Percentiles rank a stretch among this genome's conserved stretches.
These are phyloP conservation scores for Teleopsis dalmanni DNA, from an alignment of 1,140 invertebrate genomes.

Conservation along the genomic window DNA sequence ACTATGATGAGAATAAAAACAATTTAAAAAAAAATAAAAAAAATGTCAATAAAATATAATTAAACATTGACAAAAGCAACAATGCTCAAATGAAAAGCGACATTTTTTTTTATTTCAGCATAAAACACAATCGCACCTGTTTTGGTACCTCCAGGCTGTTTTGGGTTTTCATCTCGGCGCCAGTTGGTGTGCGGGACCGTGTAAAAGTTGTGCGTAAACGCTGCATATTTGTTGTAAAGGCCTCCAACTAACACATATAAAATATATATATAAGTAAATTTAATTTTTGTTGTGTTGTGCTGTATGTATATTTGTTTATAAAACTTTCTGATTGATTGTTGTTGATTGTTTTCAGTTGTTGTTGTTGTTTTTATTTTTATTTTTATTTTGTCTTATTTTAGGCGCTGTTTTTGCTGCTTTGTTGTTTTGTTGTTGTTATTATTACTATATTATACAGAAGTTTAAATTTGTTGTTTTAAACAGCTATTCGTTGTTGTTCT, in stretches of 20 bases:
- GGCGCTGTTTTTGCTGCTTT: neutral
- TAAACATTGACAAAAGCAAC: neutral
- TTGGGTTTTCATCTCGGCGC: slow-evolving; percentile 82
- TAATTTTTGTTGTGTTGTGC: too few relatives aligned
- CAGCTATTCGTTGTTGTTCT: too few relatives aligned
- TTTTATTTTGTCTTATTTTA: neutral
- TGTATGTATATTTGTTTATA: too few relatives aligned
- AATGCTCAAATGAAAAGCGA: too few relatives aligned
- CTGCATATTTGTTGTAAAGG: slow-evolving; percentile 54
- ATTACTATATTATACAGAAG: too few relatives aligned
- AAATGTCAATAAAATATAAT: neutral
- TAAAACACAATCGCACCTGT: slow-evolving; percentile 54
- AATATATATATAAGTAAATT: too few relatives aligned
- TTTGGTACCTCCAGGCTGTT: slow-evolving; percentile 81
- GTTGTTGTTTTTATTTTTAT: neutral
- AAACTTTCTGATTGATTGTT: too few relatives aligned
- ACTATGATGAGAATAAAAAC: neutral
- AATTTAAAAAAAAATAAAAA: neutral
- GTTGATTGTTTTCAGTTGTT: neutral
- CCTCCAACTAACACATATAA: too few relatives aligned
- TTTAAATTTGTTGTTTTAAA: too few relatives aligned
- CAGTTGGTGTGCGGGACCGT: slow-evolving; percentile 75
- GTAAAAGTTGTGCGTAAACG: slow-evolving; percentile 76
- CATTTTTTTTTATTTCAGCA: too few relatives aligned
- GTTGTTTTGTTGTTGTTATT: too few relatives aligned